Conservation (phyloP, 2,797 vertebrate species). For the Melanotaenia trifasciata region DNA sequence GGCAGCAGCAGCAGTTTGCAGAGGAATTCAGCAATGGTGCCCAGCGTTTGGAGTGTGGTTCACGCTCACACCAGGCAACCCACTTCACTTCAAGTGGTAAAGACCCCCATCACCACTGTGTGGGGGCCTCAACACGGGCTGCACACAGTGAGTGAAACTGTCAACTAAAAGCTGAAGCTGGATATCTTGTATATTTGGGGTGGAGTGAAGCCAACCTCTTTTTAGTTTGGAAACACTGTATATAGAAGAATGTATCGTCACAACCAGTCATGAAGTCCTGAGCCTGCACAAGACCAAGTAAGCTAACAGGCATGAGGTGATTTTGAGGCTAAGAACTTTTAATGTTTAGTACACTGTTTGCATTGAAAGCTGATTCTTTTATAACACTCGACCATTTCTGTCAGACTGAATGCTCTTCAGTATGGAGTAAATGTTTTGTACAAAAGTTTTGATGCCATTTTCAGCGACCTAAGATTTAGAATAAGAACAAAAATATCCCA, state of each 20-base stretch:
- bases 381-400: conserved; percentile 19
- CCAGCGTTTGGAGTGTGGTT: conserved; percentile 79
- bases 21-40: conserved; percentile 63
- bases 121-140: conserved; percentile 79
- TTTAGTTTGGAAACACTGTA: conserved; percentile 50
- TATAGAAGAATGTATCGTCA: conserved; percentile 63
- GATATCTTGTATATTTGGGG: not conserved
- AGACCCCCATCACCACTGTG: conserved; percentile 67
- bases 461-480: conserved; percentile 13
- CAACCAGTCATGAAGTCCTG: conserved; percentile 12
- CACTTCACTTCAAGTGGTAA: conserved; percentile 62
- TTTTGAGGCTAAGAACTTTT: conserved; percentile 44
- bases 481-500: conserved; percentile 30
- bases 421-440: conserved; percentile 28
- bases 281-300: conserved; percentile 24
- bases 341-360: conserved; percentile 41
- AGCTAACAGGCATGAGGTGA: conserved; percentile 8
- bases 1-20: conserved; percentile 31
- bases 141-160: conserved; percentile 79
- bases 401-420: conserved; percentile 40
- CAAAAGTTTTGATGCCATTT: conserved; percentile 31
- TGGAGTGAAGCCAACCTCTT: conserved; percentile 22
- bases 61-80: conserved; percentile 70
- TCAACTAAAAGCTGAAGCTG: conserved; percentile 70
- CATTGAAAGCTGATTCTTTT: conserved; percentile 9